Conservation (phyloP, 2,797 vertebrate genomes). For the Coracias cyanogaster region DNA sequence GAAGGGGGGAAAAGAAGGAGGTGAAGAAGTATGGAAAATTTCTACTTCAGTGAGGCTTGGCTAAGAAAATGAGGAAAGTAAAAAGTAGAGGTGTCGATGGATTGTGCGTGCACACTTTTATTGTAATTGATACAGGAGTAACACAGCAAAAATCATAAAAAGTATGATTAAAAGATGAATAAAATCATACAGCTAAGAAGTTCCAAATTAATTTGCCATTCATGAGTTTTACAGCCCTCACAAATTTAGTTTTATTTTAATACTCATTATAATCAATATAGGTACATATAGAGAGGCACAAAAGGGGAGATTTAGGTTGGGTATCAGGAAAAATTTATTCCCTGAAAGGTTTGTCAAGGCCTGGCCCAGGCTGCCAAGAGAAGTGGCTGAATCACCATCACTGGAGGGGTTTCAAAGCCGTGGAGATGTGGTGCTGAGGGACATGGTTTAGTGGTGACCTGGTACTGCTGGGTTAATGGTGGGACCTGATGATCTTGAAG, state of each 20-base stretch:
- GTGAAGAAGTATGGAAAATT: not conserved
- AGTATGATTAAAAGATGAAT: not conserved
- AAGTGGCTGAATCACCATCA: too few species aligned
- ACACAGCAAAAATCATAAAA: not conserved
- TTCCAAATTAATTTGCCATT: not conserved
- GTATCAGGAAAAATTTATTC: too few species aligned
- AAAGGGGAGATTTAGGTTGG: too few species aligned
- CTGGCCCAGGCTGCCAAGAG: too few species aligned
- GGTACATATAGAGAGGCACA: not conserved
- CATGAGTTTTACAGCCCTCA: not conserved
- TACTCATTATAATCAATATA: not conserved
- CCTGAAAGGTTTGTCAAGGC: too few species aligned
- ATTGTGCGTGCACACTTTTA: not conserved
- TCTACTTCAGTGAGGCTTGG: not conserved
- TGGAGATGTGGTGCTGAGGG: too few species aligned
- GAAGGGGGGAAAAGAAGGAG: not conserved
- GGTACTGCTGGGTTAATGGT: too few species aligned
- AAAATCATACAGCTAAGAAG: not conserved
- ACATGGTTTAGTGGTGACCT: too few species aligned
- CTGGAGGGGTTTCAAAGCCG: too few species aligned
- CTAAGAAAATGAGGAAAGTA: not conserved
- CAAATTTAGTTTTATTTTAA: not conserved
- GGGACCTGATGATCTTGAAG: too few species aligned
- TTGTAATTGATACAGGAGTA: not conserved
- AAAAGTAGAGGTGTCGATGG: not conserved